Percentiles rank a stretch among this genome's conserved stretches.
phyloP scores from a whole-genome alignment of 2,113 vertebrate species.

The Raphicerus campestris region DNA sequence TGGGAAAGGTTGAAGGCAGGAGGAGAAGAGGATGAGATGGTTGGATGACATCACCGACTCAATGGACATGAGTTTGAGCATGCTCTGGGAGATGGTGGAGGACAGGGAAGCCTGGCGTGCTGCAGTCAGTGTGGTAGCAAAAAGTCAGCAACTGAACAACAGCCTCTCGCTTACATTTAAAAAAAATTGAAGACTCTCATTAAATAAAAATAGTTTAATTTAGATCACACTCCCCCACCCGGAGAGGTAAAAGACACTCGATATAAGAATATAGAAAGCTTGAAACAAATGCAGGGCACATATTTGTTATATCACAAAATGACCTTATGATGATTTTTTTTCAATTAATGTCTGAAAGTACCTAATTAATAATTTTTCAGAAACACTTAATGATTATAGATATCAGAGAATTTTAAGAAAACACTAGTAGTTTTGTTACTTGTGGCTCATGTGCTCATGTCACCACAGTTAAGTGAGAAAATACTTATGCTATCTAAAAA shows the following conservation, averaged over 20 bases:
- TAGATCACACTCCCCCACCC: rapidly evolving
- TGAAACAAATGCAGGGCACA: not conserved
- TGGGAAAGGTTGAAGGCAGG: not conserved
- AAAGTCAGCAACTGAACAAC: not conserved
- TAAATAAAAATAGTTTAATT: not conserved
- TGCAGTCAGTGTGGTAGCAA: not conserved
- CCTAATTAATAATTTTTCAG: not conserved
- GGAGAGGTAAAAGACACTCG: not conserved
- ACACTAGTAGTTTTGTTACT: not conserved
- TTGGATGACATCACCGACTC: not conserved
- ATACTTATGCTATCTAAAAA: not conserved
- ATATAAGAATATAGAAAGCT: not conserved
- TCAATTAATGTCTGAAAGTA: not conserved
- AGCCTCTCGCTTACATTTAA: not conserved
- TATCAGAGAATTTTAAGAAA: not conserved
- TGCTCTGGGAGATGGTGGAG: not conserved
- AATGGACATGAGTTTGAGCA: not conserved
- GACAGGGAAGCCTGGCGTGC: not conserved
- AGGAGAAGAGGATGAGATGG: not conserved
- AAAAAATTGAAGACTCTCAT: too few species aligned
- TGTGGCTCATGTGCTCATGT: too few species aligned
- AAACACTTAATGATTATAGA: not conserved
- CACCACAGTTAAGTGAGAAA: not conserved
- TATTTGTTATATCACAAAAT: not conserved
- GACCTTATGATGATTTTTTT: not conserved